Base-by-base conservation (phyloP, 2,113 vertebrate genomes). In the Alectura lathami region DNA sequence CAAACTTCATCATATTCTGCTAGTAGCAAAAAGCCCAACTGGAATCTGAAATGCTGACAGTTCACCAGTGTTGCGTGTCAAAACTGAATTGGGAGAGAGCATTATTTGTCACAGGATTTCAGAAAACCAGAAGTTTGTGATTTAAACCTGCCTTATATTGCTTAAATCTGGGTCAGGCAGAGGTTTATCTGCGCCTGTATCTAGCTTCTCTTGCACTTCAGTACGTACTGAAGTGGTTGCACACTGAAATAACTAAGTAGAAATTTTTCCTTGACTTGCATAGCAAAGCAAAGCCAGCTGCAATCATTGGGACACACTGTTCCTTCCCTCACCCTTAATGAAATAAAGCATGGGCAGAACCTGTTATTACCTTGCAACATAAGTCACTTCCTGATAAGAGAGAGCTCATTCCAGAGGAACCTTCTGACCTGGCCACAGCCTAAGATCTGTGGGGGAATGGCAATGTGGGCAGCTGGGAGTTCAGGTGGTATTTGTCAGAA, bases 111-210 rank as follows among this genome's bases (percentile, higher is more conserved):
- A 45, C 0, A 67, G 22, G 30, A 36, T 32, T 83, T 50, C 32
- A 69, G 40, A 34, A 83, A 86, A 30, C 0, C 0, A 2, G 3
- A 59, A 20, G 8, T 17, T 77, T 69, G 14, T 34, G 23, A 36
- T 76, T 64, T 42, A 59, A 73, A 68, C 14, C 8, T 73, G 43
- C 51, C 10, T 51, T 42, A 38, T 16, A 8, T 8, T 64, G 34
- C 32, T 56, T 50, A 40, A 56, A 63, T 89, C 47, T 11, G 3
- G 29, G 2, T 20, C 4, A 43, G 15, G 3, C 6, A 27, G 36
- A 54, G n/a, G 7, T 57, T 67, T 53, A 17, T 24, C 79, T 45
- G 20, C 32, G 66, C 42, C 15, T 85, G 3, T 10, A 7, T 60
- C 2, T 12, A 16, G 8, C 23, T 70, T 74, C 64, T 32, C 29